phyloP scores from a whole-genome alignment of 2,113 vertebrate genomes.

The Notiomystis cincta region DNA sequence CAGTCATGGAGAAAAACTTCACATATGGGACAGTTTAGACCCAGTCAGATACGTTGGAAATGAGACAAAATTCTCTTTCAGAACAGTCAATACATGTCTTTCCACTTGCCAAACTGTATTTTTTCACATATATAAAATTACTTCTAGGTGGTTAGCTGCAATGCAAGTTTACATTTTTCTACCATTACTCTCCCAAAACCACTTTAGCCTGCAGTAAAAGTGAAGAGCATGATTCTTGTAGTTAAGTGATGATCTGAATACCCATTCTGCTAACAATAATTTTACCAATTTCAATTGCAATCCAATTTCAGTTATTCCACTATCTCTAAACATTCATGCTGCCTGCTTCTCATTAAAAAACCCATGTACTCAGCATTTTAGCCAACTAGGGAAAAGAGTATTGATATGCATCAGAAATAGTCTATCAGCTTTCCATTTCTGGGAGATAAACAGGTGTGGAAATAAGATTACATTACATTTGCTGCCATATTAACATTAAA shows the following conservation, averaged over 20 bases:
- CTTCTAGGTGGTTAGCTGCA: neutral
- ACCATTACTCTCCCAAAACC: neutral
- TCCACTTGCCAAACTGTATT: neutral
- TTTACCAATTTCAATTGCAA: neutral
- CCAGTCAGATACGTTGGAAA: neutral
- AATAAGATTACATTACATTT: neutral
- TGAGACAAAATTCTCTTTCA: neutral
- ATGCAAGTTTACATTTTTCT: neutral
- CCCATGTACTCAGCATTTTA: neutral
- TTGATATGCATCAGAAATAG: neutral
- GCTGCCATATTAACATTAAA: neutral
- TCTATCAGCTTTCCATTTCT: neutral
- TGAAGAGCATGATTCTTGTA: neutral
- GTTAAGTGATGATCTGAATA: neutral
- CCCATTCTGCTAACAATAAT: neutral
- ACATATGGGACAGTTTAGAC: conserved; percentile 28
- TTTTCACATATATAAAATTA: neutral
- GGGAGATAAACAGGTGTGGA: neutral
- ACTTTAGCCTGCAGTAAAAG: neutral
- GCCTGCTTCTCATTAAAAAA: neutral
- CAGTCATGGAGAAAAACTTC: neutral
- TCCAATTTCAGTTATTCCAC: neutral
- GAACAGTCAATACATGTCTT: neutral
- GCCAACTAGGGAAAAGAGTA: neutral
- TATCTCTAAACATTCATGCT: neutral